Evolutionary conservation across 2,113 vertebrate species (phyloP), one percentile per base, ranked within the genome.

Genomic region (Ardeotis arabs): DNA sequence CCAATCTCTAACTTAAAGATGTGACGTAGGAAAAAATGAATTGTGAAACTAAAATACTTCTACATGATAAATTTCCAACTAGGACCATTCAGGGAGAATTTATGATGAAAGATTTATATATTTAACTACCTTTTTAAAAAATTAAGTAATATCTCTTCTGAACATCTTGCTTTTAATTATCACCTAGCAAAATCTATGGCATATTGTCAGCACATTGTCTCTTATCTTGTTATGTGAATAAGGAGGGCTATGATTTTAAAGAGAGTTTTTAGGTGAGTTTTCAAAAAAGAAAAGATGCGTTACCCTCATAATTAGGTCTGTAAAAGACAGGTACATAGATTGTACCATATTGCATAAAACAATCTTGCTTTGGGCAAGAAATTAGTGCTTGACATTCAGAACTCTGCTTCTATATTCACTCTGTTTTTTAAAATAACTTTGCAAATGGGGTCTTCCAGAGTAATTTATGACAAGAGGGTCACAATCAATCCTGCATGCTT

Each of bases 141-240:
- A 96, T 72, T 92, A 87, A 93, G 89, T 76, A 93, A 90, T 95
- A 81, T 4, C 39, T 96, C 96, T 93, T 96, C 79, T 62, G 88
- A 94, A 95, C 56, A 87, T n/a, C 83, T 92, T 91, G 66, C 79
- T 92, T 96, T 94, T 93, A 18, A 24, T 95, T 89, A 83, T 81
- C 83, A 87, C 52, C 68, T 64, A 87, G 37, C 72, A 93, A 96
- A 97, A 90, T 89, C 44, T 68, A 78, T 53, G 55, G 39, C 73
- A 72, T 68, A 81, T 75, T 78, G 52, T 68, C 75, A 82, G 70
- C 59, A 59, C 55, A 62, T 85, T 87, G 53, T 89, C 72, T 93
- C 44, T 92, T 92, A 84, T 67, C 79, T 70, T 22, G 19, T 75
- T 74, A 56, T 33, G 47, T 79, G 63, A 69, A 68, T 83, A 94